Evolutionary conservation across 2,888 invertebrate species (phyloP).

Genomic region (Hedychridium roseum): DNA sequence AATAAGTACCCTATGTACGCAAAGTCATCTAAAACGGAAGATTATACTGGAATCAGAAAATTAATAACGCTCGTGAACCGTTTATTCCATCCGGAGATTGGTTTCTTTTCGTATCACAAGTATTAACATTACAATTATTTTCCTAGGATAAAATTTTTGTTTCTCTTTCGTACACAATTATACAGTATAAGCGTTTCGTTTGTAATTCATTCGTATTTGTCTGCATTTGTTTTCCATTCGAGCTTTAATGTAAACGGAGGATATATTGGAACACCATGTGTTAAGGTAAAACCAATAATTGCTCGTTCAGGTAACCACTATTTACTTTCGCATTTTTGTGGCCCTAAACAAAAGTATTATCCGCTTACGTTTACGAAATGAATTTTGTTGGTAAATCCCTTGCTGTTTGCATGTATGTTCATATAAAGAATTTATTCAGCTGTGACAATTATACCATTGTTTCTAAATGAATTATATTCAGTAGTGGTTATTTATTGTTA

Average conservation of each 20-base stretch:
- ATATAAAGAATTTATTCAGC: constrained; percentile 38
- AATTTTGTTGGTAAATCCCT: no score
- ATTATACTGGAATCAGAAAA: constrained; percentile 25
- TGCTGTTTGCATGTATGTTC: no score
- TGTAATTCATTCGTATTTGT: constrained; percentile 43
- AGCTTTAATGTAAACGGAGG: no score
- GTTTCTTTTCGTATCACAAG: constrained; percentile 47
- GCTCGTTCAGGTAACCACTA: no score
- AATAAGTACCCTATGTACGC: constrained; percentile 30
- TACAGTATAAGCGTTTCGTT: constrained; percentile 56
- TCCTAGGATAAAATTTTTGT: constrained; percentile 49
- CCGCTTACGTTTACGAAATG: no score
- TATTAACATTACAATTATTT: constrained; percentile 44
- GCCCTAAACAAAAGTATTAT: no score
- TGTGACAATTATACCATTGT: constrained; percentile 27
- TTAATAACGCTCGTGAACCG: no score
- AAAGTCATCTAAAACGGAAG: constrained; percentile 25
- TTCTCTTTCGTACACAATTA: constrained; percentile 46
- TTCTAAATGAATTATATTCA: constrained; percentile 34
- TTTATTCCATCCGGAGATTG: constrained; percentile 29
- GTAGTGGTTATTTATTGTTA: constrained; percentile 40
- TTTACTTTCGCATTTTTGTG: no score
- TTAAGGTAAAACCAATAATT: no score
- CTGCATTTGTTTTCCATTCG: constrained; percentile 33
- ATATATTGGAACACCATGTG: no score